Evolutionary conservation across 1,140 invertebrate genomes (phyloP), one percentile per base, ranked within the genome.

Genomic region (Vanessa tameamea): DNA sequence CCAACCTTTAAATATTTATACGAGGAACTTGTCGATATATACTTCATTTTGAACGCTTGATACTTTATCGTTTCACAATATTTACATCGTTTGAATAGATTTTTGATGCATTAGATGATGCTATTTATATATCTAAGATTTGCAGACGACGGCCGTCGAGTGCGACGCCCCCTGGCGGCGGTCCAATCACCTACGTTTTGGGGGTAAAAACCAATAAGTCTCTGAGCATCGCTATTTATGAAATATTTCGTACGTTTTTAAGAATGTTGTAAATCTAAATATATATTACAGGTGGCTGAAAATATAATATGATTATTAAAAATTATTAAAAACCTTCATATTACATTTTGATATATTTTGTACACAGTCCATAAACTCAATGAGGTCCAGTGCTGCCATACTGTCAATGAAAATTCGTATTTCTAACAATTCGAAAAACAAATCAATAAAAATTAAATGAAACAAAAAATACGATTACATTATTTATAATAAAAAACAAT

Each of bases 161-260:
- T 76, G 74, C 82, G 82, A 70, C 85, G 85, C 75, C 76, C 83
- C 78, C 80, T 84, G 82, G 82, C 79, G 70, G 72, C 66, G 47
- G 66, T 69, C 81, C 83, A 82, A 74, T 74, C 55, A 79, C 74
- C 78, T 64, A 77, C 68, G 63, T 57, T 67, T 67, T 63, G 68
- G 75, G 76, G 79, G 20, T 69, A 50, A 47, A 66, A 66, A 59
- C 47, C 55, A 43, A 69, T 59, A 43, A 55, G 13, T 53, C 66
- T 57, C 43, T 57, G 23, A 61, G 15, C 57, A 37, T 31, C 26
- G 53, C 53, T 57, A 61, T 61, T 61, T 61, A 37, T 61, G 57
- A 61, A 31, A 61, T 61, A 61, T 26, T 31, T 37, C 23, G 13
- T n/a, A 61, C 57, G 11, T 8, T 43, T 9, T 11, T 5, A 43